Percentiles rank a stretch among this genome's conserved stretches.
These are phyloP conservation scores for Crocallis elinguaria DNA, from an alignment of 2,888 invertebrate species.

Conservation along the genomic window DNA sequence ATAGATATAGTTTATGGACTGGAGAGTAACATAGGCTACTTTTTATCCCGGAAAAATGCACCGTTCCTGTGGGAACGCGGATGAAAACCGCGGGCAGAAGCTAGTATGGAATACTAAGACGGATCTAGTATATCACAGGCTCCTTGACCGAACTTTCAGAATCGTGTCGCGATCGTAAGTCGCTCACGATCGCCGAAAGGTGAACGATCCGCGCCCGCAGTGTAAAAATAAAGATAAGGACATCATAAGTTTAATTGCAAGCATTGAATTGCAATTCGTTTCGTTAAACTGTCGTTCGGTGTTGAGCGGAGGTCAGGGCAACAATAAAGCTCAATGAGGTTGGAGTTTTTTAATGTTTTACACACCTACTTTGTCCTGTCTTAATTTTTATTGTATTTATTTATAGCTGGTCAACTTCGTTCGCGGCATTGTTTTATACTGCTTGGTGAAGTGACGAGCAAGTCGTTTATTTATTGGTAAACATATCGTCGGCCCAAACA, in stretches of 20 bases:
- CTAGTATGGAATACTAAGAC: neutral
- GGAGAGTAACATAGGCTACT: too few species aligned
- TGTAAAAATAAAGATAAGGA: conserved; percentile 67
- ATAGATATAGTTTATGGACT: too few species aligned
- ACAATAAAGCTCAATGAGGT: conserved; percentile 16
- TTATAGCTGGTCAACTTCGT: too few species aligned
- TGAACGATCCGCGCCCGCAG: conserved; percentile 55
- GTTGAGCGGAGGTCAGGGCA: conserved; percentile 8
- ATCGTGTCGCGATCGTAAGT: conserved; percentile 40
- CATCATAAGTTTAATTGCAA: conserved; percentile 48
- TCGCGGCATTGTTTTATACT: too few species aligned
- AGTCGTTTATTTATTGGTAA: too few species aligned
- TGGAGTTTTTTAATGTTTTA: neutral
- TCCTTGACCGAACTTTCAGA: conserved; percentile 33
- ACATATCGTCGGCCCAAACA: too few species aligned
- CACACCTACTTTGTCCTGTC: too few species aligned
- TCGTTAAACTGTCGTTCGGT: neutral
- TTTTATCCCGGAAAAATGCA: too few species aligned
- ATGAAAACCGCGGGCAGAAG: too few species aligned
- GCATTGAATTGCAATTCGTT: conserved; percentile 2
- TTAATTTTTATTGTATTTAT: too few species aligned
- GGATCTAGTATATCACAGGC: conserved; percentile 13
- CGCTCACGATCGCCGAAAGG: conserved; percentile 41
- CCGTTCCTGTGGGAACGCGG: too few species aligned
- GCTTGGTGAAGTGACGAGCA: too few species aligned